phyloP scores from a whole-genome alignment of 2,113 vertebrate species.

The Australoheros scitulus region DNA sequence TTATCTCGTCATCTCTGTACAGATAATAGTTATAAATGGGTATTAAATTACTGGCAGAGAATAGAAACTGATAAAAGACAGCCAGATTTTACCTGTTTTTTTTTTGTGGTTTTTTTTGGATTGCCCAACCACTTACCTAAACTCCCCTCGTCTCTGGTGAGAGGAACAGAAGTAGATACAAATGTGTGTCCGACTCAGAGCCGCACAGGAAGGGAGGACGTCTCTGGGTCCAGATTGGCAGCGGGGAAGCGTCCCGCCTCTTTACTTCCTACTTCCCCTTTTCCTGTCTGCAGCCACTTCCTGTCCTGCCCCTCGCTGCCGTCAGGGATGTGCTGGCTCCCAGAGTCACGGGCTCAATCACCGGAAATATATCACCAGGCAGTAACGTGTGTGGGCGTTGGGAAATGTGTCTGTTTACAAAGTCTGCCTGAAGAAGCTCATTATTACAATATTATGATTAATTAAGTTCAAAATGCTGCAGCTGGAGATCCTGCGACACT shows the following conservation, averaged over 20 bases:
- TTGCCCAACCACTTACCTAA: not conserved
- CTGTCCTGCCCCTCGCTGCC: conserved; percentile 55
- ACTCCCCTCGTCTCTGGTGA: not conserved
- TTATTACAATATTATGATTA: not conserved
- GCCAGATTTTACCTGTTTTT: not conserved
- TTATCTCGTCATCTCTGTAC: not conserved
- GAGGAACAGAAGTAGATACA: conserved; percentile 24
- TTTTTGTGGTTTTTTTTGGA: not conserved
- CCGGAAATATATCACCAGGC: conserved; percentile 51
- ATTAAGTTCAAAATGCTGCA: not conserved
- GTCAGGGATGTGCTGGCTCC: conserved; percentile 56
- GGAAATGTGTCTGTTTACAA: conserved; percentile 8
- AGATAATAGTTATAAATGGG: not conserved
- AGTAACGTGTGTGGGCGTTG: not conserved
- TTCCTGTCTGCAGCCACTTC: conserved; percentile 75
- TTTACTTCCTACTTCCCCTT: conserved; percentile 70
- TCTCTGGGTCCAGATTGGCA: conserved; percentile 71
- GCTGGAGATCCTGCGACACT: not conserved
- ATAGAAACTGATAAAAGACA: not conserved
- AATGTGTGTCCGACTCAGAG: conserved; percentile 38
- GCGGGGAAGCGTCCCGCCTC: conserved; percentile 67
- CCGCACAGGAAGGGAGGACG: conserved; percentile 67
- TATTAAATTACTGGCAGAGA: not conserved
- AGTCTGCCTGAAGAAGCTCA: not conserved
- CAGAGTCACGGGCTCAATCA: conserved; percentile 57